Base-by-base conservation (phyloP, 2,113 vertebrate species). In the Parotia lawesii region DNA sequence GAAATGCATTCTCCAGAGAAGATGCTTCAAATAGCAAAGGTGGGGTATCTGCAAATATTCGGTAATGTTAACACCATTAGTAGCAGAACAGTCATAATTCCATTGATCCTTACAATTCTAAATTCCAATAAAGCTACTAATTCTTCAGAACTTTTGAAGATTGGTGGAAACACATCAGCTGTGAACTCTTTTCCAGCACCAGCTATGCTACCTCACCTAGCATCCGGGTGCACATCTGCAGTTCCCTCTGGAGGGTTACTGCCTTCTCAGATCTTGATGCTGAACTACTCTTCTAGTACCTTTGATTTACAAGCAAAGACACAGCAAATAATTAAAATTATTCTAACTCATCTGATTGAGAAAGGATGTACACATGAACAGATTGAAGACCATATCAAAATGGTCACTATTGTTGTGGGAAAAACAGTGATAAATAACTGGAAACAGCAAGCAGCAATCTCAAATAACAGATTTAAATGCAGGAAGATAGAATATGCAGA, bases 1-100 rank as follows among this genome's bases (percentile, higher is more conserved):
- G 99, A 95, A 99, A 98, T 57, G 98, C 98, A 65, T 98, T 99
- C 94, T 98, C 98, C 95, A 98, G 97, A 71, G 98, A 99, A 60
- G 98, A 98, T 74, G 99, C 98, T 96, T 99, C 98, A 95, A 99
- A 99, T 85, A 99, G 97, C 87, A 98, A 96, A n/a, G 98, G 98
- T 62, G 98, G 99, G 6, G 94, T 97, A 88, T 98, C 99, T 99
- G 97, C 54, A 95, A 93, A 97, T 70, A 93, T 40, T 77, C 2
- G 33, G 91, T 44, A 94, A 96, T 2, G 89, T 95, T 85, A 75
- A 97, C 77, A 96, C 58, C 53, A 81, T 94, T 93, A 94, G 72
- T 76, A 97, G 44, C 61, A 97, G 93, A 77, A 91, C 62, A 94
- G 58, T 93, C 81, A 92, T 48, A 50, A 78, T 85, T 94, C 42